Conservation (phyloP, 2,888 invertebrate genomes). For the Trachelus stipa region DNA sequence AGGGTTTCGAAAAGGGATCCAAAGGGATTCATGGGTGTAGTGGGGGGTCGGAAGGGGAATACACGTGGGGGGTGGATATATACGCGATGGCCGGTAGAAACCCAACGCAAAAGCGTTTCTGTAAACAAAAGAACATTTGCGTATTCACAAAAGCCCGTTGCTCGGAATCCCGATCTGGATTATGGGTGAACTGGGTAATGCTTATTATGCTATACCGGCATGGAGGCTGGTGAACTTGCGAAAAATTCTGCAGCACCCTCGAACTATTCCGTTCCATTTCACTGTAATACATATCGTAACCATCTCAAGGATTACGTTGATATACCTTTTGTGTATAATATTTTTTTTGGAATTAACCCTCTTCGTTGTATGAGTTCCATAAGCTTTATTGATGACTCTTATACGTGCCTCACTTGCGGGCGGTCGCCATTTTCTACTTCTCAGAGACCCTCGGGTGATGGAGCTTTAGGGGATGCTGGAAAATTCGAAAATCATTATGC, state of each 20-base stretch:
- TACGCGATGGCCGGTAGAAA: constrained; percentile 10
- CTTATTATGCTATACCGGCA: constrained; percentile 1
- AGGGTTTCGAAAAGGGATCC: background rate
- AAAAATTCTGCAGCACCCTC: background rate
- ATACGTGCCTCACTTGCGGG: background rate
- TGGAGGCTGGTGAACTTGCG: background rate
- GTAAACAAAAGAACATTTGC: constrained; percentile 46
- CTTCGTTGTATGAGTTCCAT: background rate
- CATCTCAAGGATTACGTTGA: constrained; percentile 32
- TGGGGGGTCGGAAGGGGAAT: too few relatives aligned
- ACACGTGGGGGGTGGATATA: background rate
- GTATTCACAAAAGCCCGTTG: constrained; percentile 47
- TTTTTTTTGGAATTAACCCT: constrained; percentile 22
- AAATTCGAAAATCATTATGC: background rate
- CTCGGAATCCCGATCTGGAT: constrained; percentile 56
- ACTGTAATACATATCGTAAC: background rate
- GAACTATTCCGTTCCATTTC: background rate
- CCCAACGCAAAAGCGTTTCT: constrained; percentile 32
- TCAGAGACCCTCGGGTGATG: constrained; percentile 18
- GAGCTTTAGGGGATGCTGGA: background rate
- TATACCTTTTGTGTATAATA: constrained; percentile 16
- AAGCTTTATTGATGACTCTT: background rate
- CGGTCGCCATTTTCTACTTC: background rate
- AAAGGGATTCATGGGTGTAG: background rate
- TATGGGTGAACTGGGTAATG: constrained; percentile 46